Evolutionary conservation across 1,140 invertebrate species (phyloP).

Genomic region (Cataglyphis hispanica): DNA sequence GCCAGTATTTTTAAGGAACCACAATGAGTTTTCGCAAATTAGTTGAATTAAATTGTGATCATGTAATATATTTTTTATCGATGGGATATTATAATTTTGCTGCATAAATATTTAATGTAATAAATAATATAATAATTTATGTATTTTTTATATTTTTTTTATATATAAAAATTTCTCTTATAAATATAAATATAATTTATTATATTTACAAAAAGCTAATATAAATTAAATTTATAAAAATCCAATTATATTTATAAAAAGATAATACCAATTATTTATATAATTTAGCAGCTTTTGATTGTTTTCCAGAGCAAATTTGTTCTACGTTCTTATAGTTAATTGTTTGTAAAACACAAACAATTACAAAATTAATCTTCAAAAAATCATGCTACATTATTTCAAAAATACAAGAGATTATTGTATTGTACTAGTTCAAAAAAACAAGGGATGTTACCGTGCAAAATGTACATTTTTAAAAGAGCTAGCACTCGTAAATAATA

Average conservation of each 20-base stretch:
- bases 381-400: constrained; percentile 22
- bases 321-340: not conserved
- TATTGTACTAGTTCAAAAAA: not conserved
- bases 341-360: not conserved
- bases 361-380: not conserved
- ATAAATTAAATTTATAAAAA: not conserved
- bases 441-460: not conserved
- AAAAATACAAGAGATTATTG: not conserved
- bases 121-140: not conserved
- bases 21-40: not conserved
- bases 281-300: not conserved
- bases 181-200: no score
- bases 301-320: constrained; percentile 15
- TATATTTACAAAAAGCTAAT: no score
- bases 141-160: no score
- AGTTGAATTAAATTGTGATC: not conserved
- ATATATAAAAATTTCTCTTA: no score
- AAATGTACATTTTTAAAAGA: constrained; percentile 12
- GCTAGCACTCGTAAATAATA: constrained; percentile 10
- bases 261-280: not conserved
- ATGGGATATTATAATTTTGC: not conserved
- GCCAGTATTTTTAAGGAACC: not conserved
- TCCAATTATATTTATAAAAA: not conserved
- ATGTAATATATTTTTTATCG: not conserved
- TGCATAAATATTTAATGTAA: no score